Base-by-base conservation (phyloP, 2,113 vertebrate genomes). In the Eleginops maclovinus region DNA sequence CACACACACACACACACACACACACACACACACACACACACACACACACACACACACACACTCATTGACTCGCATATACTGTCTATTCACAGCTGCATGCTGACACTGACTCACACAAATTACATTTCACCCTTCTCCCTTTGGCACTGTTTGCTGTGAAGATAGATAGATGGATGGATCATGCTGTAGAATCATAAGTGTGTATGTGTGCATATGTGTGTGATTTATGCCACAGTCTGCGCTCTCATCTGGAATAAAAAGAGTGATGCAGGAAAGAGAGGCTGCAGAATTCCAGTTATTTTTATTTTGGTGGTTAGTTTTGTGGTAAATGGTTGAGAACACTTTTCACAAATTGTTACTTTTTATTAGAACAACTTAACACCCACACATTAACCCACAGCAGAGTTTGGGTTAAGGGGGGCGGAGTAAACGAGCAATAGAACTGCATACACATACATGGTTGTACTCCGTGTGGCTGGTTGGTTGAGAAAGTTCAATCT, bases 81-180 rank as follows among this genome's bases (percentile, higher is more conserved):
- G 31, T 24, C 17, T 31, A 79, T 65, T 69, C 59, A 65, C 22
- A 44, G 43, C 26, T 51, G 28, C 43, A 50, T 9, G 22, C 61
- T 80, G 53, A 77, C 22, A 71, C 56, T 68, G 54, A 88, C 44
- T 36, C 60, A 72, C 61, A 68, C 55, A 72, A 76, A 68, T 77
- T 41, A 28, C 46, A 70, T 72, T 16, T 84, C 41, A 62, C 41
- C 31, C 40, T 58, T 71, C 63, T 31, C 26, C 47, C 67, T 70
- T 6, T 75, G 44, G 76, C 41, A 5, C 41, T 70, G 80, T 73
- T 70, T 76, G 69, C 58, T 63, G 60, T 64, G 40, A 67, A 47
- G 71, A 77, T 75, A 47, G 67, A 77, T 75, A 8, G 72, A 73
- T 61, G 4, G 55, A 77, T 72, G 41, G 46, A 79, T 74, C 36